Evolutionary conservation across 2,797 vertebrate genomes (phyloP), one percentile per base, ranked within the genome.

Genomic region (Neomorphus geoffroyi): DNA sequence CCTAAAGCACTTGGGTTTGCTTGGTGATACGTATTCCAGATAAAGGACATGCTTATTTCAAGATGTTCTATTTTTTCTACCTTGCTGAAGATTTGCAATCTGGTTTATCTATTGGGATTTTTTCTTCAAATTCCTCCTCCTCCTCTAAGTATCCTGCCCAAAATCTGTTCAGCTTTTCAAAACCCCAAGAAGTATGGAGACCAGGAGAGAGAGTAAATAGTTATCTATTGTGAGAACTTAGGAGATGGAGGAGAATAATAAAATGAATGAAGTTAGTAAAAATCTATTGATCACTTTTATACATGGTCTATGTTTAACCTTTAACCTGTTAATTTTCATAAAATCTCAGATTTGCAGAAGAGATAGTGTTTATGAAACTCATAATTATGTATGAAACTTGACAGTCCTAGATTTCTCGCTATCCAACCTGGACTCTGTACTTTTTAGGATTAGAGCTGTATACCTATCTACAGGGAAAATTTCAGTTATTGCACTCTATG

Each of bases 161-260:
- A 88, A 79, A 80, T 60, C 84, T 95, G 80, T 66, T 87, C 64
- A 74, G 58, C 60, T 66, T 84, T 56, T 58, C 43, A 91, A 79
- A 72, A 79, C 28, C 32, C 32, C 67, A 2, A 11, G 2, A 46
- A 58, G n/a, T 19, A 67, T 28, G 48, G 19, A 60, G 32, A 65
- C 5, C 21, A 82, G 56, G 58, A 80, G 43, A 66, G 48, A 81
- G 30, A 64, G 33, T 39, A 70, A 78, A 14, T 13, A 85, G 23
- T 6, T 95, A 8, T 48, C 26, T 80, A 2, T 50, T 51, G 30
- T 53, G 39, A 70, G 6, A 61, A 39, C 19, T 62, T 41, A 53
- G n/a, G 39, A 90, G 61, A 33, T 37, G 13, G 50, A 73, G 51
- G 35, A 75, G 80, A 81, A 70, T 16, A 43, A 39, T 18, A 26